Percentiles rank a stretch among this genome's conserved stretches.
phyloP scores from a whole-genome alignment of 2,888 invertebrate genomes.

The Drosophila diplacantha region DNA sequence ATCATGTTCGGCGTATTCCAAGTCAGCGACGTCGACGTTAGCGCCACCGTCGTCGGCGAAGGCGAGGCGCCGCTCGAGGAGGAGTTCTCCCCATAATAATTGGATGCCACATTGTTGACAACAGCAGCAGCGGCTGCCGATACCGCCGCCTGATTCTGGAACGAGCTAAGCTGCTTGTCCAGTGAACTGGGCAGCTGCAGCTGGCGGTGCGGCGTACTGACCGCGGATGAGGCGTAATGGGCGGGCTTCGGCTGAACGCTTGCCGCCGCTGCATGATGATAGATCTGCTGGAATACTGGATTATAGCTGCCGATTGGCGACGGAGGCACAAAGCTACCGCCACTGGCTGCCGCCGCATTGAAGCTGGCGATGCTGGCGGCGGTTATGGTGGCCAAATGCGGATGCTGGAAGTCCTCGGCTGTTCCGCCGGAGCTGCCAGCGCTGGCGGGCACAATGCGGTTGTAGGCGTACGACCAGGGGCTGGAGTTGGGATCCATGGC shows the following conservation, averaged over 20 bases:
- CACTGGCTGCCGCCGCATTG: slow-evolving; percentile 76
- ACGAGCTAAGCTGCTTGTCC: slow-evolving; percentile 75
- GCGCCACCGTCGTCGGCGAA: slow-evolving; percentile 75
- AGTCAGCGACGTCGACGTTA: slow-evolving; percentile 79
- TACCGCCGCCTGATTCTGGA: slow-evolving; percentile 75
- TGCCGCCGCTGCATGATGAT: slow-evolving; percentile 84
- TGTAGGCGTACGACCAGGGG: slow-evolving; percentile 92
- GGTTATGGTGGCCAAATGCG: slow-evolving; percentile 81
- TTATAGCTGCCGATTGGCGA: slow-evolving; percentile 87
- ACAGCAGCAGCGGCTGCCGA: slow-evolving; percentile 74
- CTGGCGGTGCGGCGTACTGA: slow-evolving; percentile 84
- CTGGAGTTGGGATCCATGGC: slow-evolving; percentile 90
- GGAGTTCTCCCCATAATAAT: slow-evolving; percentile 76
- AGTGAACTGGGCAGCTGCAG: slow-evolving; percentile 80
- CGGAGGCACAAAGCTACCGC: slow-evolving; percentile 82
- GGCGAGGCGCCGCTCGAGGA: slow-evolving; percentile 77
- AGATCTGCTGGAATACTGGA: slow-evolving; percentile 88
- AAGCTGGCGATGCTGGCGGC: slow-evolving; percentile 81
- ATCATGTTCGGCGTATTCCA: slow-evolving; percentile 83
- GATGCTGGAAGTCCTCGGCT: slow-evolving; percentile 84
- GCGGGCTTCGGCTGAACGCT: slow-evolving; percentile 82
- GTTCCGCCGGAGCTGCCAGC: slow-evolving; percentile 81
- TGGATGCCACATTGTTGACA: slow-evolving; percentile 74
- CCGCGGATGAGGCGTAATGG: slow-evolving; percentile 82
- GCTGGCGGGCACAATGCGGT: slow-evolving; percentile 85